Percentiles rank a stretch among this genome's conserved stretches.
Evolutionary conservation across 2,797 vertebrate genomes (phyloP).

Genomic region (Helarctos malayanus): DNA sequence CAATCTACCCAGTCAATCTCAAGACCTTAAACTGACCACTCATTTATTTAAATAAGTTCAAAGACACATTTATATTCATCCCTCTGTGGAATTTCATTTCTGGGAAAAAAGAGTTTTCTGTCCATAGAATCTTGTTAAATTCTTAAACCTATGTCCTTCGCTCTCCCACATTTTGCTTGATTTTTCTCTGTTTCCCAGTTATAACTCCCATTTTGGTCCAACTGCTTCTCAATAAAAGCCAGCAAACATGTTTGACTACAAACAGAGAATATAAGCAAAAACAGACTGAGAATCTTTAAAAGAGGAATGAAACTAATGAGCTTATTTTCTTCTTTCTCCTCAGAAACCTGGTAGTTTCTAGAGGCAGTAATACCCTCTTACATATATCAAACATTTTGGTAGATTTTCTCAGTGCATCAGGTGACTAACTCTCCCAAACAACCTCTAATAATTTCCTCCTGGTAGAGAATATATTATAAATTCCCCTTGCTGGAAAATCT

Average conservation of each 20-base stretch:
- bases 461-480: constrained; percentile 1
- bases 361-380: not conserved
- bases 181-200: constrained; percentile 3
- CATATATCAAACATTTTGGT: not conserved
- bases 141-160: not conserved
- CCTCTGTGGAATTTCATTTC: not conserved
- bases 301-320: not conserved
- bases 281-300: not conserved
- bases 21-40: not conserved
- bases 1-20: not conserved
- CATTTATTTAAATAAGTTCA: constrained; percentile 39
- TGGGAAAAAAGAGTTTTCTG: not conserved
- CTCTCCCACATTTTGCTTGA: not conserved
- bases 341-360: not conserved
- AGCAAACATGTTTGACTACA: constrained; percentile 10
- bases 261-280: not conserved
- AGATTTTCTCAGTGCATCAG: not conserved
- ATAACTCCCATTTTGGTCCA: not conserved
- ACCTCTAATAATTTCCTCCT: not conserved
- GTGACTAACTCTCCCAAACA: not conserved
- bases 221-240: not conserved
- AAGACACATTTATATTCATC: constrained; percentile 28
- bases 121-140: not conserved
- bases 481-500: not conserved
- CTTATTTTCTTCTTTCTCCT: not conserved